phyloP scores from a whole-genome alignment of 1,140 invertebrate species.

The Trichoplusia ni region DNA sequence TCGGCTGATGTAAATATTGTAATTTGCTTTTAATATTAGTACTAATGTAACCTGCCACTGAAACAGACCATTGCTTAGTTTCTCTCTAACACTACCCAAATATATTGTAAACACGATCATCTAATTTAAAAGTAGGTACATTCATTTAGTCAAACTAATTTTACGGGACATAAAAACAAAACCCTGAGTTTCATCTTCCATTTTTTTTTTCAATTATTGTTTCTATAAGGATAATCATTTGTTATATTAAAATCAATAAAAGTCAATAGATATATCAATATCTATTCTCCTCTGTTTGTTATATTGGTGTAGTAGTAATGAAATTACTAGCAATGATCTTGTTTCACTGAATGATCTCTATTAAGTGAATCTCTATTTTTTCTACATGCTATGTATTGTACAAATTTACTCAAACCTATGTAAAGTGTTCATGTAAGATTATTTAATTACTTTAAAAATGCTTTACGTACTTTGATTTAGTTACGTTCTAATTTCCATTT shows the following conservation, averaged over 20 bases:
- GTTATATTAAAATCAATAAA: too few species aligned
- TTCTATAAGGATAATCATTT: too few species aligned
- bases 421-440: slow-evolving; percentile 75
- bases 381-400: slow-evolving; percentile 80
- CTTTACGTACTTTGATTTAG: slow-evolving; percentile 38
- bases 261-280: too few species aligned
- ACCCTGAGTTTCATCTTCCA: background rate
- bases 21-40: slow-evolving; percentile 76
- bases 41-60: slow-evolving; percentile 69
- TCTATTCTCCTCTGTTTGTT: background rate
- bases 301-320: background rate
- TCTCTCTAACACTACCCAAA: slow-evolving; percentile 6
- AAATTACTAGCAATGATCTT: slow-evolving; percentile 66
- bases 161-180: slow-evolving; percentile 17
- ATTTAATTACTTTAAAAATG: slow-evolving; percentile 59
- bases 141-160: too few species aligned
- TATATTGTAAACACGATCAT: too few species aligned
- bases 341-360: slow-evolving; percentile 79
- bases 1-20: slow-evolving; percentile 77
- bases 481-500: slow-evolving; percentile 30
- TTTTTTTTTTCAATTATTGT: too few species aligned
- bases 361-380: slow-evolving; percentile 80
- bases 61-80: slow-evolving; percentile 76
- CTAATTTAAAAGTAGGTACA: too few species aligned
- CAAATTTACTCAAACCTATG: slow-evolving; percentile 76